Percentiles rank a stretch among this genome's conserved stretches.
phyloP scores from a whole-genome alignment of 2,113 vertebrate genomes.

The Gymnorhina tibicen region DNA sequence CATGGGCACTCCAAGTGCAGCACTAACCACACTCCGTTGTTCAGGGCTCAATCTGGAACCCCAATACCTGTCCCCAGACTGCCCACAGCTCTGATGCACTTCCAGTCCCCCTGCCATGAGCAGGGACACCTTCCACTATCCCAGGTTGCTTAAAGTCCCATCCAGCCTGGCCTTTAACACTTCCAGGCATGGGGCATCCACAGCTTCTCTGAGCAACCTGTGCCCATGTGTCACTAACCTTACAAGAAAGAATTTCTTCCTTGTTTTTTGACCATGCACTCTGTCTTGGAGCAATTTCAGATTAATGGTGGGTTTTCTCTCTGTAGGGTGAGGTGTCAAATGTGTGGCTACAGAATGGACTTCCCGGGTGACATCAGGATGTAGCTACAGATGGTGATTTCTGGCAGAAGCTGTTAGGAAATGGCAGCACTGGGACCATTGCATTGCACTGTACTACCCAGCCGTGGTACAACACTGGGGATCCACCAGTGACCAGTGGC shows the following conservation, averaged over 20 bases:
- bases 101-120: background rate
- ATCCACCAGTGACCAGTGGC: background rate
- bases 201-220: background rate
- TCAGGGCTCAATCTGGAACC: background rate
- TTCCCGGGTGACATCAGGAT: background rate
- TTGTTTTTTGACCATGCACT: background rate
- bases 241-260: background rate
- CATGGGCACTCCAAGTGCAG: fast-evolving
- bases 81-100: background rate
- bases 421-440: background rate
- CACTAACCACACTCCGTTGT: background rate
- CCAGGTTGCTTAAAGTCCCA: background rate
- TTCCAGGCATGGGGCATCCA: background rate
- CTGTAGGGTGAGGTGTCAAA: background rate
- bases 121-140: background rate
- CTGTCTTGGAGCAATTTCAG: background rate
- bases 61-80: background rate
- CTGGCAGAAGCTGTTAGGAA: background rate
- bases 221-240: fast-evolving
- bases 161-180: background rate
- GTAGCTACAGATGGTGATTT: background rate
- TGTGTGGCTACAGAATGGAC: background rate
- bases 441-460: background rate
- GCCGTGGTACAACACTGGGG: background rate
- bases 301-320: background rate